Conservation (phyloP, 1,140 invertebrate genomes). For the Drosophila lowei region DNA sequence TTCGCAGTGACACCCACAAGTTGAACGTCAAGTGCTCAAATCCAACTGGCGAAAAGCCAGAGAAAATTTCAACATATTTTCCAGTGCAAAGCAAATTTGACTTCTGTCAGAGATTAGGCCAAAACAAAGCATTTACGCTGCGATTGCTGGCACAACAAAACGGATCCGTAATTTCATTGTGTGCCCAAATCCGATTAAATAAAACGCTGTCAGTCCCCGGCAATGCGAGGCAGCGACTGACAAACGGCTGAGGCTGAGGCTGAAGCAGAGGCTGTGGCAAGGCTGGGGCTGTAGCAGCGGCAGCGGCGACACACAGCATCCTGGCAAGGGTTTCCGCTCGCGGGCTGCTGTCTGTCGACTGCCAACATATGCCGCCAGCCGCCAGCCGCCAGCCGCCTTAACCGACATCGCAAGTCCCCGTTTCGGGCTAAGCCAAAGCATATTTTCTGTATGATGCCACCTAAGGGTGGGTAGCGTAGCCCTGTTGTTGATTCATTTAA, state of each 20-base stretch:
- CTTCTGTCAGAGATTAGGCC: slow-evolving; percentile 76
- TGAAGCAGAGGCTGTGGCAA: no score
- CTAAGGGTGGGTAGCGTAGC: slow-evolving; percentile 51
- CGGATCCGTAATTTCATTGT: slow-evolving; percentile 72
- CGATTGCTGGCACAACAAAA: slow-evolving; percentile 73
- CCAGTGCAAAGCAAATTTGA: slow-evolving; percentile 65
- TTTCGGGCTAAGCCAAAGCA: slow-evolving; percentile 34
- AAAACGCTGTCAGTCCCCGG: slow-evolving; percentile 63
- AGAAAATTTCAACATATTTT: slow-evolving; percentile 73
- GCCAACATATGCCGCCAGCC: slow-evolving; percentile 78
- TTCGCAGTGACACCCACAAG: slow-evolving; percentile 7
- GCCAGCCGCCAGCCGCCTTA: slow-evolving; percentile 65
- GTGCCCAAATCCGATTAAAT: slow-evolving; percentile 76
- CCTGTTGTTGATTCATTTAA: slow-evolving; percentile 50
- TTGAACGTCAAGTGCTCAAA: slow-evolving; percentile 23
- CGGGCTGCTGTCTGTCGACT: slow-evolving; percentile 63
- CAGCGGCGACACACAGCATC: slow-evolving; percentile 72
- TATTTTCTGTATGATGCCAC: slow-evolving; percentile 31
- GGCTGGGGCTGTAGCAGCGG: not conserved
- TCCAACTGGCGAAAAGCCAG: slow-evolving; percentile 41
- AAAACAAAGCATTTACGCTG: slow-evolving; percentile 73
- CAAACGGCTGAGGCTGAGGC: not conserved
- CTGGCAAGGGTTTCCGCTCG: slow-evolving; percentile 71
- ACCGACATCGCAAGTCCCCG: slow-evolving; percentile 55
- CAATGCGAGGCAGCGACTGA: slow-evolving; percentile 51